A percentile compares a stretch with the other conserved stretches of the same genome.
These are phyloP conservation scores for Drosophila oshimai DNA, from an alignment of 1,140 invertebrate genomes.

Conservation along the genomic window DNA sequence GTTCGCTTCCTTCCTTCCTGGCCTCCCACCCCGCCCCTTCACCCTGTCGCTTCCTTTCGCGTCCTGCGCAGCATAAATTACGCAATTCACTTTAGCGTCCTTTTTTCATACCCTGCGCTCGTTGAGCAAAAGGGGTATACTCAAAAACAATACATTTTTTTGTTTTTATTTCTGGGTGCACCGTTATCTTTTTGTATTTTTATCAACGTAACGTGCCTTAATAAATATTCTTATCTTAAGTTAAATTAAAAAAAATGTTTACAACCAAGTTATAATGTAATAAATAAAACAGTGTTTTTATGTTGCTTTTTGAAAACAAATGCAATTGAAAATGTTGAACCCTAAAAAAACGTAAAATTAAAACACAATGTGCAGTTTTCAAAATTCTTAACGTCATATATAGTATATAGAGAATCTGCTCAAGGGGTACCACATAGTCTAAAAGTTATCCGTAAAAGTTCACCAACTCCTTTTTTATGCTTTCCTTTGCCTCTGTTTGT, in stretches of 20 bases:
- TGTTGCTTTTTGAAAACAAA: too few relatives aligned
- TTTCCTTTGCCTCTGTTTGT: conserved; percentile 12
- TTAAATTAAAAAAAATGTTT: too few relatives aligned
- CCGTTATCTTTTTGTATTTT: neutral
- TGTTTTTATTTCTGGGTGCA: neutral
- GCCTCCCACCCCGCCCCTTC: neutral
- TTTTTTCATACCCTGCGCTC: conserved; percentile 14
- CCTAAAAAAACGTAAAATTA: too few relatives aligned
- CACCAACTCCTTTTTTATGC: conserved; percentile 18
- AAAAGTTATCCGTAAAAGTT: accelerated
- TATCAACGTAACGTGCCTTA: too few relatives aligned
- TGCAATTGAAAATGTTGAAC: too few relatives aligned
- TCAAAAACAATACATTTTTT: neutral
- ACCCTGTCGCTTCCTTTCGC: conserved; percentile 26
- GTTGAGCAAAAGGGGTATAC: conserved; percentile 6
- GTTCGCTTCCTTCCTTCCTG: conserved; percentile 15
- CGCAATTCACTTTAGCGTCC: conserved; percentile 65
- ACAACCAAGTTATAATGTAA: too few relatives aligned
- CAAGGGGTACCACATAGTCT: neutral
- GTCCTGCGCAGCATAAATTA: conserved; percentile 78
- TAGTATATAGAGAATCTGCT: neutral
- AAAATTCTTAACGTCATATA: too few relatives aligned
- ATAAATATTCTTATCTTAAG: too few relatives aligned
- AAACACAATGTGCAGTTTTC: too few relatives aligned
- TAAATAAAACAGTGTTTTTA: too few relatives aligned